Evolutionary conservation across 2,888 invertebrate genomes (phyloP).

Genomic region (Didymodactylos carnosus): DNA sequence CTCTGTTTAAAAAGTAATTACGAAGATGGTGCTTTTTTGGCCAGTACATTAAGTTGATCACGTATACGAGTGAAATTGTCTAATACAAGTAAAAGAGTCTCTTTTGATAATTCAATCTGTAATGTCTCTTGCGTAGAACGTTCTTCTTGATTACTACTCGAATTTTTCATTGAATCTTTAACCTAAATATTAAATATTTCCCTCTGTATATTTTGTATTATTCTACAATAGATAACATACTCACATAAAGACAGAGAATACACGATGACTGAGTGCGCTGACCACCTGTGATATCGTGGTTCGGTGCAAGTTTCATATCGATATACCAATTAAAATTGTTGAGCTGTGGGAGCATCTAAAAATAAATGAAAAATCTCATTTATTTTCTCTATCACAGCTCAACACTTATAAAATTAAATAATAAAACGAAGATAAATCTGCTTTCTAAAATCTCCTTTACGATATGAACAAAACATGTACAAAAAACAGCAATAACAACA

Average conservation of each 20-base stretch:
- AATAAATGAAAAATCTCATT: neutral
- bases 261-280: neutral
- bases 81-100: neutral
- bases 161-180: neutral
- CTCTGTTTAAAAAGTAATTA: neutral
- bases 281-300: too few species aligned
- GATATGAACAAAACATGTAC: too few species aligned
- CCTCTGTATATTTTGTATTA: neutral
- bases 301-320: neutral
- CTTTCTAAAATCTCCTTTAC: too few species aligned
- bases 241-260: neutral
- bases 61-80: neutral
- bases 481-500: too few species aligned
- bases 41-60: neutral
- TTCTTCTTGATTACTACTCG: neutral
- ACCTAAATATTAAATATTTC: neutral
- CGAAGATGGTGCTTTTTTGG: neutral
- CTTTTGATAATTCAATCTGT: neutral
- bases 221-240: neutral
- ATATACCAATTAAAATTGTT: neutral
- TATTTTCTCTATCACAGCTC: too few species aligned
- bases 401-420: too few species aligned
- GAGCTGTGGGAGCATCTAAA: neutral
- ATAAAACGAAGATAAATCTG: too few species aligned
- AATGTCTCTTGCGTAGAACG: neutral